Evolutionary conservation across 1,140 invertebrate species (phyloP).

Genomic region (Ganaspis sp.): DNA sequence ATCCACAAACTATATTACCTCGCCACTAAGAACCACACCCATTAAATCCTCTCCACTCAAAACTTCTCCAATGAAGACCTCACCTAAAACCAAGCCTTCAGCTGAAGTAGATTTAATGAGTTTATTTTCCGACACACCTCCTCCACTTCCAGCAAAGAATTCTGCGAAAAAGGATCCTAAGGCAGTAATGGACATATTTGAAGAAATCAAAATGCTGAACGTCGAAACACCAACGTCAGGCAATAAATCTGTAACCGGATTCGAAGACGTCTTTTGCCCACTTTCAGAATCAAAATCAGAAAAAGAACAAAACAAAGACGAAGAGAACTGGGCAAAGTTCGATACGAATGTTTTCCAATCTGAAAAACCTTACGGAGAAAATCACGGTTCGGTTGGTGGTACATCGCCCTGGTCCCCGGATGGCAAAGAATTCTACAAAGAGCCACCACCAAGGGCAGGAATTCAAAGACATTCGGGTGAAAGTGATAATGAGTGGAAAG

Average conservation of each 20-base stretch:
- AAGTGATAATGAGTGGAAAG: slow-evolving; percentile 76
- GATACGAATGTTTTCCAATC: slow-evolving; percentile 67
- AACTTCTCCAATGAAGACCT: slow-evolving; percentile 45
- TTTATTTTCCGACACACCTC: slow-evolving; percentile 66
- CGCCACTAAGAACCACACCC: slow-evolving; percentile 43
- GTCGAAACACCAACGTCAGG: slow-evolving; percentile 39
- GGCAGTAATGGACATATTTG: slow-evolving; percentile 68
- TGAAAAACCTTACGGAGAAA: slow-evolving; percentile 70
- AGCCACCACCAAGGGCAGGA: slow-evolving; percentile 62
- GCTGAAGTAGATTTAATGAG: slow-evolving; percentile 68
- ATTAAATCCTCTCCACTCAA: slow-evolving; percentile 41
- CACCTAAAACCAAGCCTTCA: slow-evolving; percentile 47
- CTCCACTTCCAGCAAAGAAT: slow-evolving; percentile 55
- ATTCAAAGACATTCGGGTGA: slow-evolving; percentile 67
- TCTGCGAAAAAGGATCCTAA: slow-evolving; percentile 60
- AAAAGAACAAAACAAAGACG: slow-evolving; percentile 63
- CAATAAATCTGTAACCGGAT: slow-evolving; percentile 53
- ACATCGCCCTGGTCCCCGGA: slow-evolving; percentile 87
- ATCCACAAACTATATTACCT: slow-evolving; percentile 37
- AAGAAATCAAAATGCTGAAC: slow-evolving; percentile 73
- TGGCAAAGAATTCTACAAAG: slow-evolving; percentile 80
- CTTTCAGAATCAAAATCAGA: slow-evolving; percentile 61
- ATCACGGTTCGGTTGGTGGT: slow-evolving; percentile 75
- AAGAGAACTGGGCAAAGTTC: slow-evolving; percentile 76
- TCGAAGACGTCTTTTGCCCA: slow-evolving; percentile 68